These are phyloP conservation scores for Neofelis nebulosa DNA, from an alignment of 2,113 vertebrate species.

Conservation along the genomic window DNA sequence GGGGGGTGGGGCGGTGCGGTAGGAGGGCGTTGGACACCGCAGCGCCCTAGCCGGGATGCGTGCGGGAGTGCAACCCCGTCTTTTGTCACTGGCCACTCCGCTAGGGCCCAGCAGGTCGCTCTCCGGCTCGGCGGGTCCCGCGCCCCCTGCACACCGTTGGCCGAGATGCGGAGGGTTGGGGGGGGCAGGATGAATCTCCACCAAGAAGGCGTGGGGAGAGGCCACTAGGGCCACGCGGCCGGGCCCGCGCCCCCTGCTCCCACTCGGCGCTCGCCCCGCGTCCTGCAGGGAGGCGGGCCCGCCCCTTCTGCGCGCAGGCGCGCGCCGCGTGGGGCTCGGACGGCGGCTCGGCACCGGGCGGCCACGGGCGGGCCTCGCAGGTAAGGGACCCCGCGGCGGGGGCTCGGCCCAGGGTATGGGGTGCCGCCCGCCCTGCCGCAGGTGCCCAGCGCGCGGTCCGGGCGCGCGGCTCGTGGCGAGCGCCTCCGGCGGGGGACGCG, in stretches of 20 bases:
- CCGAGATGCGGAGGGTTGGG: neutral
- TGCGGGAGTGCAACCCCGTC: neutral
- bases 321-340: conserved; percentile 33
- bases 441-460: neutral
- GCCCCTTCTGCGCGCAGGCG: conserved; percentile 76
- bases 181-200: neutral
- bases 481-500: neutral
- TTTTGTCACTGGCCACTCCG: neutral
- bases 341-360: conserved; percentile 54
- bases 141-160: neutral
- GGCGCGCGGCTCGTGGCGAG: neutral
- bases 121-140: neutral
- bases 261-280: neutral
- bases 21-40: neutral
- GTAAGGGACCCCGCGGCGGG: conserved; percentile 57
- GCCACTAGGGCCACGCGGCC: neutral
- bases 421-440: neutral
- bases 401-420: neutral
- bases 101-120: neutral
- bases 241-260: neutral
- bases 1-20: neutral
- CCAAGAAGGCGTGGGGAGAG: neutral
- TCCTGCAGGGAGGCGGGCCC: conserved; percentile 64
- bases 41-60: neutral
- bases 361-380: conserved; percentile 70